Evolutionary conservation across 92 coral and sea anemone species (phyloP), one percentile per base, ranked within the genome.

Genomic region (Actinostola sp.): DNA sequence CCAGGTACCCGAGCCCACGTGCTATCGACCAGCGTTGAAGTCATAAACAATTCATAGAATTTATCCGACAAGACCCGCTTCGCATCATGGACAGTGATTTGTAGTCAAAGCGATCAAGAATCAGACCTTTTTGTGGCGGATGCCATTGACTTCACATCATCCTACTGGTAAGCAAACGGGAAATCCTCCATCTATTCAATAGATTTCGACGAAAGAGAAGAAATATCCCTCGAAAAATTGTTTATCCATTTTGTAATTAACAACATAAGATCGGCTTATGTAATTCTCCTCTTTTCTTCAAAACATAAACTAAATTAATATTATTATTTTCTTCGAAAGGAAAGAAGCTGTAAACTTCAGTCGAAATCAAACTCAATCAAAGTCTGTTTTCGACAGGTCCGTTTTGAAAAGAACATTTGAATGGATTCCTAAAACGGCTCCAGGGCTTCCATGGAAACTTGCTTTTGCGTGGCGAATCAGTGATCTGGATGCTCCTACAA

Each of bases 21-120:
- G 44, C 28, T 16, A 31, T 15, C 0, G 58, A 55, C 61, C 43
- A 59, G n/a, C 66, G 23, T 65, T 66, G 12, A 32, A 35, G 44
- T 73, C 79, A 73, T 73, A 70, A 73, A 73, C 79, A 60, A 73
- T 73, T 73, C 43, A 73, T 73, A 73, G 31, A 34, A 46, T 43
- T 62, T 61, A 68, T 50, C 13, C 61, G 51, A 66, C 59, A n/a
- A 45, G 38, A 31, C 39, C 26, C 24, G 38, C 59, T 28, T 50
- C 25, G 31, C 29, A 39, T 39, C 14, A 64, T 39, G 45, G 70
- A 30, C 54, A n/a, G 55, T 13, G 26, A 31, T 33, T 52, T 13
- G 39, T 68, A 32, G 26, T 32, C 43, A 31, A 68, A 10, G 1
- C 48, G 45, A 50, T 31, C 45, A 33, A 48, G 9, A 21, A 57